Conservation (phyloP, 2,888 invertebrate genomes). For the Athalia cordata region DNA sequence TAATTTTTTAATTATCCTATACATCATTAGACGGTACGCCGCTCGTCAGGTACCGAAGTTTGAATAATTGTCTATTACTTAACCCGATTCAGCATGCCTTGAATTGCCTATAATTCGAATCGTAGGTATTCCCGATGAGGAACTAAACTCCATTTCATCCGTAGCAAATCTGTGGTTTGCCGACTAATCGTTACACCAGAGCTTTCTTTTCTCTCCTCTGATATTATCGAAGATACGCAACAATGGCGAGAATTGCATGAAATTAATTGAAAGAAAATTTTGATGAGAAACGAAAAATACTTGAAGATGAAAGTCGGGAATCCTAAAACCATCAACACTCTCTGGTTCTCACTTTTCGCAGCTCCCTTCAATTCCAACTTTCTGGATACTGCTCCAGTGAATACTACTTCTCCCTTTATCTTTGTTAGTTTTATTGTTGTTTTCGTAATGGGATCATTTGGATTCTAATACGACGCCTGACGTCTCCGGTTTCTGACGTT, state of each 20-base stretch:
- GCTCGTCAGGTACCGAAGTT: conserved; percentile 20
- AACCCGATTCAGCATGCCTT: conserved; percentile 7
- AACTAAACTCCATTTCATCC: not conserved
- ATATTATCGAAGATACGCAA: too few species aligned
- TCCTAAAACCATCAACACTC: conserved; percentile 40
- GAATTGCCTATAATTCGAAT: conserved; percentile 8
- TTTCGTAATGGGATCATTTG: conserved; percentile 64
- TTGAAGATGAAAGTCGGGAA: conserved; percentile 28
- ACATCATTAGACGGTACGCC: conserved; percentile 47
- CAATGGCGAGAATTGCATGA: not conserved
- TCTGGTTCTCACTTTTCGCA: conserved; percentile 33
- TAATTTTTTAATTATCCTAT: conserved; percentile 69
- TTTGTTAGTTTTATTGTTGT: conserved; percentile 67
- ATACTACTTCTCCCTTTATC: conserved; percentile 55
- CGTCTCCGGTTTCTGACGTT: conserved; percentile 58
- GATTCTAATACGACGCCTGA: conserved; percentile 62
- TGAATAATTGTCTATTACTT: conserved; percentile 31
- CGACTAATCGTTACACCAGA: not conserved
- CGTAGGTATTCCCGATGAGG: conserved; percentile 18
- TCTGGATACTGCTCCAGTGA: conserved; percentile 58
- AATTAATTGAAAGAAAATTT: not conserved
- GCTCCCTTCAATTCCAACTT: conserved; percentile 63
- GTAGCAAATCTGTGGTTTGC: not conserved
- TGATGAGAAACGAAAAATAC: not conserved
- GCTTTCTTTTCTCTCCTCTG: too few species aligned